phyloP scores from a whole-genome alignment of 37 sponge, comb jelly and placozoan genomes.

The Spongia lamella region DNA sequence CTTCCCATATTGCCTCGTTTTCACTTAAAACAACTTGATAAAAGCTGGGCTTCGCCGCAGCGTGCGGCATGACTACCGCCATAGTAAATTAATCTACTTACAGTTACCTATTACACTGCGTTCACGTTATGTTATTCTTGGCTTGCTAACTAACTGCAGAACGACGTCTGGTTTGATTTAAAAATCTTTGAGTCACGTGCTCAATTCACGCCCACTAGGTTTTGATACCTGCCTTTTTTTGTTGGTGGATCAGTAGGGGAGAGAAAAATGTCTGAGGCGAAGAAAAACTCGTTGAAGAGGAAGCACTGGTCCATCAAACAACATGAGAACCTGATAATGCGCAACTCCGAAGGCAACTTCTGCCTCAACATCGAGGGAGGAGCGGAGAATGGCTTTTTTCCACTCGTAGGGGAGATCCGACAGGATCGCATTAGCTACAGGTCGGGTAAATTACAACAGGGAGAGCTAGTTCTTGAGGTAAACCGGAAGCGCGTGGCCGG shows the following conservation, averaged over 20 bases:
- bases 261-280: constrained; percentile 3
- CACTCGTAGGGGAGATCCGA: constrained; percentile 64
- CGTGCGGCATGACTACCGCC: too few relatives aligned
- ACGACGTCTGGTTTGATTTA: neutral
- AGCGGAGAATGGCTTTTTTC: constrained; percentile 79
- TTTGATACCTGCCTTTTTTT: neutral
- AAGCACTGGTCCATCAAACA: constrained; percentile 88
- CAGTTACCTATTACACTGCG: too few relatives aligned
- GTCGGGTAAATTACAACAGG: constrained; percentile 65
- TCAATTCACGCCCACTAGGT: neutral
- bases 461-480: constrained; percentile 83
- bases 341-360: constrained; percentile 79
- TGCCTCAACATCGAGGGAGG: constrained; percentile 92
- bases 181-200: neutral
- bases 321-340: constrained; percentile 66
- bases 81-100: too few relatives aligned
- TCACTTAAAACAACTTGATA: constrained; percentile 47
- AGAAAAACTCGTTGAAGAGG: constrained; percentile 61
- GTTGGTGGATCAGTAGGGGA: neutral
- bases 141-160: neutral
- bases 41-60: too few relatives aligned
- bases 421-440: constrained; percentile 78
- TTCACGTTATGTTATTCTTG: too few relatives aligned
- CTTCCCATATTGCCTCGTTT: constrained; percentile 82
- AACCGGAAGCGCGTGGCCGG: constrained; percentile 88